These are phyloP conservation scores for Alces alces DNA, from an alignment of 2,113 vertebrate genomes.

Conservation along the genomic window DNA sequence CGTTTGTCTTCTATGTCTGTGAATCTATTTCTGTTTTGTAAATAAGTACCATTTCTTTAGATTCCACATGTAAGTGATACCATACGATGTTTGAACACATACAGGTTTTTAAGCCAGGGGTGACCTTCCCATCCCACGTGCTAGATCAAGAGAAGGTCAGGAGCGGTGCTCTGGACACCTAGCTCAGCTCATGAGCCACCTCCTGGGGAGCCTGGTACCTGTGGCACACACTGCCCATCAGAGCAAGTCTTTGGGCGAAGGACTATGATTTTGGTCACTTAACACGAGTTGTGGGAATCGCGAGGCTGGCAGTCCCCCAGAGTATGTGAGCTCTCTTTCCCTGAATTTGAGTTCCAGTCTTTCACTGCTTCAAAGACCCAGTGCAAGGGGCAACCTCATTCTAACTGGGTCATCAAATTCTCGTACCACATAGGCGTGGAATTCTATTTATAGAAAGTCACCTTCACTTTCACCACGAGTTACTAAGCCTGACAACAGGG, in stretches of 20 bases:
- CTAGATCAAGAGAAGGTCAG: neutral
- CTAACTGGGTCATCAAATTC: neutral
- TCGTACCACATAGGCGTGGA: accelerated
- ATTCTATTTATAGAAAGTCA: neutral
- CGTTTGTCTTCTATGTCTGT: neutral
- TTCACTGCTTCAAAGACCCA: neutral
- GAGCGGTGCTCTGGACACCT: neutral
- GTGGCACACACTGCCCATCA: neutral
- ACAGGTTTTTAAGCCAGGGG: neutral
- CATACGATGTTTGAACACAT: neutral
- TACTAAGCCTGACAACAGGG: neutral
- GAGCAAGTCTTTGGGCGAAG: neutral
- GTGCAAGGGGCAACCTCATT: neutral
- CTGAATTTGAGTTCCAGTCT: neutral
- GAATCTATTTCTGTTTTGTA: neutral
- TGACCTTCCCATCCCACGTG: too few species aligned
- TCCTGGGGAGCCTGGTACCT: neutral
- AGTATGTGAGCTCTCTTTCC: neutral
- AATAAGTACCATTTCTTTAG: neutral
- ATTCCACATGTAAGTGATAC: neutral
- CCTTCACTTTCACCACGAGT: neutral
- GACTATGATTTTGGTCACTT: neutral
- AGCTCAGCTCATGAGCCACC: neutral
- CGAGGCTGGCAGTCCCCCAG: neutral
- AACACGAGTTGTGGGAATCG: neutral